Evolutionary conservation across 2,113 vertebrate genomes (phyloP).

Genomic region (Tricholaema leucomelas): DNA sequence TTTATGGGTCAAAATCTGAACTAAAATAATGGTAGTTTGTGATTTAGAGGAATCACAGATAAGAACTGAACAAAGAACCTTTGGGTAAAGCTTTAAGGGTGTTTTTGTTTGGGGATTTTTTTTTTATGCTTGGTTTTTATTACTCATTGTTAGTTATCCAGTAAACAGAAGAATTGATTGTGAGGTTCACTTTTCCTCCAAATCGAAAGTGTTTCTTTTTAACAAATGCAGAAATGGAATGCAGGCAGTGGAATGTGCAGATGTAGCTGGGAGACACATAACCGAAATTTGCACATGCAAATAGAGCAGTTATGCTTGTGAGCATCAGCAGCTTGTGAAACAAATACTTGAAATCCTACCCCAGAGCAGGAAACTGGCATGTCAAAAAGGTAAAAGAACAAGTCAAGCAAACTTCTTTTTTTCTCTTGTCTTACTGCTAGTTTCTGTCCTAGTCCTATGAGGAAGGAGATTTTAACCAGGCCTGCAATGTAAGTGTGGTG

Average conservation of each 20-base stretch:
- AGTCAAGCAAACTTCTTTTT: background rate
- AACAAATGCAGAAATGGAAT: background rate
- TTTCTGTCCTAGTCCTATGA: background rate
- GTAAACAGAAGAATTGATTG: background rate
- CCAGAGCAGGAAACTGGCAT: background rate
- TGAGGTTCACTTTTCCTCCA: background rate
- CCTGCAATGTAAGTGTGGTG: background rate
- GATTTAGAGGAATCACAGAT: background rate
- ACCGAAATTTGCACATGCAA: slow-evolving; percentile 15
- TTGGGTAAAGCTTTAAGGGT: background rate
- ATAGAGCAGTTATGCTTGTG: background rate
- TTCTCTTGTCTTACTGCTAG: background rate
- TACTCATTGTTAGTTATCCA: background rate
- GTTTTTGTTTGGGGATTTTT: background rate
- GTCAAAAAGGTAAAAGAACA: background rate
- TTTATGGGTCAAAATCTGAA: background rate
- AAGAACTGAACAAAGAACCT: background rate
- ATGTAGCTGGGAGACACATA: background rate
- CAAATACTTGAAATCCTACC: background rate
- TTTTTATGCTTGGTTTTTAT: background rate
- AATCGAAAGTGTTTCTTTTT: background rate
- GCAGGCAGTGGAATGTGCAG: background rate
- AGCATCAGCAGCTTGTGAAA: background rate
- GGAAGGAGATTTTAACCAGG: background rate
- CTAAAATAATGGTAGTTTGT: background rate